phyloP scores from a whole-genome alignment of 2,888 invertebrate species.

The Norana najaformis region DNA sequence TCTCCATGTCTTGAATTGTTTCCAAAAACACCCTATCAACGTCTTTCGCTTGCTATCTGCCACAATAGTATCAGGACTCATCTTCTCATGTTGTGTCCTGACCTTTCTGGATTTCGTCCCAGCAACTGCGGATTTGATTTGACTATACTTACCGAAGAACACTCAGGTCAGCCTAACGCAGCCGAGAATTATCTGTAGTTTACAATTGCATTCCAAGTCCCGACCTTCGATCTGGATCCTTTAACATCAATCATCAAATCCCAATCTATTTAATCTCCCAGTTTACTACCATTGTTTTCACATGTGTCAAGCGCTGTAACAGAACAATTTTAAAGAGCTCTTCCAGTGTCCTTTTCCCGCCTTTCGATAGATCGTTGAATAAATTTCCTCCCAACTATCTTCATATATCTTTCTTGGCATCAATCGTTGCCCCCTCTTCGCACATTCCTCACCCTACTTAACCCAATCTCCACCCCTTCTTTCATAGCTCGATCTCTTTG shows the following conservation, averaged over 20 bases:
- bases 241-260: background rate
- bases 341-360: background rate
- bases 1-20: too few species aligned
- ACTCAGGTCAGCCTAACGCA: too few species aligned
- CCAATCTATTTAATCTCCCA: background rate
- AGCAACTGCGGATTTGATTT: background rate
- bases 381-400: background rate
- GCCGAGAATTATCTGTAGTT: too few species aligned
- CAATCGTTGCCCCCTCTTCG: conserved; percentile 1
- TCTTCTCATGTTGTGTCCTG: too few species aligned
- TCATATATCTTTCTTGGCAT: background rate
- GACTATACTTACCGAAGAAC: background rate
- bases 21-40: too few species aligned
- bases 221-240: background rate
- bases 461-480: background rate
- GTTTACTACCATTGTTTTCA: background rate
- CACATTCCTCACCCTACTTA: conserved; percentile 13
- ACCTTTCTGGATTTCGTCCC: too few species aligned
- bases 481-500: background rate
- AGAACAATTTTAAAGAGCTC: background rate
- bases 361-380: background rate
- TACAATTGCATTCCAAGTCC: background rate
- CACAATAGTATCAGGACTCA: too few species aligned
- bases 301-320: background rate
- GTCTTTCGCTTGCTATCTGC: too few species aligned